Base-by-base conservation (phyloP, 1,140 invertebrate species). In the Pachypeltis micranthus region DNA sequence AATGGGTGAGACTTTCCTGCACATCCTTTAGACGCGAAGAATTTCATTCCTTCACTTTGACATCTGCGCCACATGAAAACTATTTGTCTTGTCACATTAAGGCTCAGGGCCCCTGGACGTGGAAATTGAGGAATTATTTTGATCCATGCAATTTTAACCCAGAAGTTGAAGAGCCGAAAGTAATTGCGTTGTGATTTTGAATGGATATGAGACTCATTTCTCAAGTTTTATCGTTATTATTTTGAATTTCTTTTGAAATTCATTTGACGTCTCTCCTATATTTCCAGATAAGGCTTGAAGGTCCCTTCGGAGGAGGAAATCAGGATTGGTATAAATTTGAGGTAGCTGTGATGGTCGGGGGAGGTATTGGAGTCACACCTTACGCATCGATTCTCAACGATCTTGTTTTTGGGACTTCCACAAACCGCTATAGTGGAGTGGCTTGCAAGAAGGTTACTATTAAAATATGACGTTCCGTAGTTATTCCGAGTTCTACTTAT, bases 281-380 rank as follows among this genome's bases (percentile, higher is more conserved):
- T n/a, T 68, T 65, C 21, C 66, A 85, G 78, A 78, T 87, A 51
- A 84, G 93, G 59, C 84, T 99, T 54, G 96, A 98, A 75, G 96
- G 96, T 0, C 96, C 96, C 0, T 99, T 96, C 70, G 96, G 96
- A 0, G 96, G 96, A 24, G 96, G 96, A 1, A 99, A 99, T 76
- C 96, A 99, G 74, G 96, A 98, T 75, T 98, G 94, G 95, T 97
- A 97, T 75, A 96, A 96, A 75, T 95, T 94, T 70, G 91, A 95
- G 75, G 90, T 95, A 4, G 96, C 96, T 1, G 93, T 99, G 3
- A 96, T 99, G 91, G 93, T 99, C 1, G 96, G 96, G 0, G 96
- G 94, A 12, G 96, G 96, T 14, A 99, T 99, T 64, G 96, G 96
- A 0, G 96, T 99, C 0, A 99, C 97, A 0, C 97, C 97, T 0